Evolutionary conservation across 2,113 vertebrate species (phyloP).

Genomic region (Maccullochella peelii): DNA sequence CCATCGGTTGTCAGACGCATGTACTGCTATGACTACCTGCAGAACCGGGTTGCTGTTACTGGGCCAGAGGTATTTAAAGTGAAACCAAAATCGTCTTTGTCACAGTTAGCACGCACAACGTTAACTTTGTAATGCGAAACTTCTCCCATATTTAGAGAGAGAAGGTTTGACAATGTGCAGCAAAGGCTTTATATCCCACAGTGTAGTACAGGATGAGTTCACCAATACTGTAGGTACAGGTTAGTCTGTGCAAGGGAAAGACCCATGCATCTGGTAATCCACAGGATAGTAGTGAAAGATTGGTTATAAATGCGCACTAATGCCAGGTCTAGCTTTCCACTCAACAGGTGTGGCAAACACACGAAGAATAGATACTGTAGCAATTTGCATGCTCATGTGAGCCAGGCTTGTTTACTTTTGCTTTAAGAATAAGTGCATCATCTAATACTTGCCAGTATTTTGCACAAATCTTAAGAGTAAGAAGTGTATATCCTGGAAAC

Average conservation of each 20-base stretch:
- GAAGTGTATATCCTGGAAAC: background rate
- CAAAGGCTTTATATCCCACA: background rate
- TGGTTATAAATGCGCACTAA: background rate
- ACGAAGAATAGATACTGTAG: background rate
- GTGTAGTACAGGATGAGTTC: background rate
- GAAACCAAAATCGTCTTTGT: background rate
- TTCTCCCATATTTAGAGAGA: too few relatives aligned
- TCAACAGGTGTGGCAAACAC: background rate
- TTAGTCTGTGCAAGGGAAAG: background rate
- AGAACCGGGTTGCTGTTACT: too few relatives aligned
- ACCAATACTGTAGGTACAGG: background rate
- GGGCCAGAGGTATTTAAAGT: background rate
- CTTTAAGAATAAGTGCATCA: background rate
- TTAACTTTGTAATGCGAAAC: background rate
- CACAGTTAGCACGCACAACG: background rate
- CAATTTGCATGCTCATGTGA: background rate
- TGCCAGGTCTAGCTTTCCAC: background rate
- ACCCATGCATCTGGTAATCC: background rate
- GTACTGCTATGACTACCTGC: background rate
- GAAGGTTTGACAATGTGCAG: background rate
- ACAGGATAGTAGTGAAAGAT: too few relatives aligned
- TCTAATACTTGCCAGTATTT: background rate
- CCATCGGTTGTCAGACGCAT: conserved; percentile 19
- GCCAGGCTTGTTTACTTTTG: background rate
- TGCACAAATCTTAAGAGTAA: background rate